These are phyloP conservation scores for Murina feae DNA, from an alignment of 2,113 vertebrate species.

Conservation along the genomic window DNA sequence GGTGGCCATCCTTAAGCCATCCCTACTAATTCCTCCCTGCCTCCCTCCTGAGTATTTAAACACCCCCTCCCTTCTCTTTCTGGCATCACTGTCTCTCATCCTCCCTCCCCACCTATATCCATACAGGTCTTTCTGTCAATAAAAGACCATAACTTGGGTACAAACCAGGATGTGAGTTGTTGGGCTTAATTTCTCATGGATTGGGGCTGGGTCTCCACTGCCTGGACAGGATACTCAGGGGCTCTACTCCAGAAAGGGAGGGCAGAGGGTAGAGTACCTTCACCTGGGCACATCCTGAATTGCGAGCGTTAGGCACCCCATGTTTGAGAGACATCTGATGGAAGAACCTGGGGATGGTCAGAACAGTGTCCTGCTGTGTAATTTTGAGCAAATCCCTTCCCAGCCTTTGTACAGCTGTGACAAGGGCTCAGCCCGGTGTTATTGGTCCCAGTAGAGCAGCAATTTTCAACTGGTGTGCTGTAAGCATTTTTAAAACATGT, in stretches of 20 bases:
- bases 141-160: slow-evolving; percentile 50
- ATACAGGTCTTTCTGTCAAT: slow-evolving; percentile 49
- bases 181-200: not conserved
- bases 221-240: not conserved
- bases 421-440: not conserved
- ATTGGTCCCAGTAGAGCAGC: not conserved
- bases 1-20: not conserved
- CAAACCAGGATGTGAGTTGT: not conserved
- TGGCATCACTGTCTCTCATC: not conserved
- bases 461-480: not conserved
- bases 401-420: not conserved
- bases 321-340: not conserved
- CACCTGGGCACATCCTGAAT: not conserved
- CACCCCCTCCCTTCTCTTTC: not conserved
- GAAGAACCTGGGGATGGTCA: not conserved
- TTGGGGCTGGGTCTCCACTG: not conserved
- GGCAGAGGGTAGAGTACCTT: not conserved
- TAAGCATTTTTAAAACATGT: not conserved
- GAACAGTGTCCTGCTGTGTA: not conserved
- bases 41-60: slow-evolving; percentile 63
- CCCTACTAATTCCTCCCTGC: not conserved
- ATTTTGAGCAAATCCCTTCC: not conserved
- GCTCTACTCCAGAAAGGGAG: not conserved
- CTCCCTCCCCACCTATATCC: not conserved
- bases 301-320: not conserved